phyloP scores from a whole-genome alignment of 2,113 vertebrate genomes.

The Taxidea taxus region DNA sequence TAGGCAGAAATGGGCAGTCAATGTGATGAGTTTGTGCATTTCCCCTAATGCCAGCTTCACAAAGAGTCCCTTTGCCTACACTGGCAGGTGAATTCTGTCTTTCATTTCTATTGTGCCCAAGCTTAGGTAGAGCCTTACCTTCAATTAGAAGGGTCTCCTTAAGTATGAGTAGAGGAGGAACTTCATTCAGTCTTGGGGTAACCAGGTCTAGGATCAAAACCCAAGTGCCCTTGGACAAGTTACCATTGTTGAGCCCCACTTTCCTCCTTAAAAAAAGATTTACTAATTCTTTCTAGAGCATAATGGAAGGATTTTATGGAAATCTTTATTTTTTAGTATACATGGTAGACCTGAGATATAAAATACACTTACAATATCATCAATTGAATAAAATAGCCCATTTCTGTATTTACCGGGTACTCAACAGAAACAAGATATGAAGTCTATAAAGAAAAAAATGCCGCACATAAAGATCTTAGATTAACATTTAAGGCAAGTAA shows the following conservation, averaged over 20 bases:
- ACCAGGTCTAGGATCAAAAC: neutral
- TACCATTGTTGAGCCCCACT: neutral
- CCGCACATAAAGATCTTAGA: neutral
- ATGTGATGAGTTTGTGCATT: neutral
- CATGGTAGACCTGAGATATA: neutral
- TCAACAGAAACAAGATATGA: constrained; percentile 2
- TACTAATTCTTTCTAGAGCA: neutral
- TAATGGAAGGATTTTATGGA: neutral
- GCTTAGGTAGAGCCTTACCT: neutral
- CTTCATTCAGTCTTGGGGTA: neutral
- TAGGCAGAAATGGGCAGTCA: neutral
- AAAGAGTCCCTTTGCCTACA: neutral
- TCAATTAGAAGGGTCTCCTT: neutral
- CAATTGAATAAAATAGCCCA: neutral
- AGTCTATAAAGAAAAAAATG: neutral
- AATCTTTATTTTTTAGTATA: constrained; percentile 25
- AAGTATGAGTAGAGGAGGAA: neutral
- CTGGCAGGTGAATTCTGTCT: neutral
- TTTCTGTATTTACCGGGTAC: neutral
- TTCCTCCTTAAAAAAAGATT: neutral
- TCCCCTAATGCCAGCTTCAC: neutral
- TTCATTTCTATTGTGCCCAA: neutral
- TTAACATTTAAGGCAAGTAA: constrained; percentile 28
- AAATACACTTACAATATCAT: constrained; percentile 31
- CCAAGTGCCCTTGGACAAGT: neutral